Evolutionary conservation across 2,113 vertebrate genomes (phyloP), one percentile per base, ranked within the genome.

Genomic region (Etheostoma spectabile): DNA sequence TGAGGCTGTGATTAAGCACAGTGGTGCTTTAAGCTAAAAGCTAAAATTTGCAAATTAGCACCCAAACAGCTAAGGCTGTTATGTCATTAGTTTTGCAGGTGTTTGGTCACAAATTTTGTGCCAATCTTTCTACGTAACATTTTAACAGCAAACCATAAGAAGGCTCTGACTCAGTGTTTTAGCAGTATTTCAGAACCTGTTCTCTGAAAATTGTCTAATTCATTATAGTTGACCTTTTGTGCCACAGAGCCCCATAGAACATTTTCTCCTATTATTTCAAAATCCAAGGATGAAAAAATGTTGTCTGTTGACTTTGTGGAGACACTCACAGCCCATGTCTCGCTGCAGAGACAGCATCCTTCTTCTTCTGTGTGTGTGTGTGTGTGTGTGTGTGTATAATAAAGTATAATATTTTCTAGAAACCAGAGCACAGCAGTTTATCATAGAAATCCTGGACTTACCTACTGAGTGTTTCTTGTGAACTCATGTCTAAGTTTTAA

Each of bases 261-360:
- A 35, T 82, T 69, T 68, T 82, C 51, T 74, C 35, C 74, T 62
- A 6, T 63, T 51, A 74, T 74, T 77, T 81, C 51, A 35, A 69
- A 78, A 77, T 46, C 42, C 74, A 63, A 51, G 68, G 33, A 78
- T 74, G 62, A 69, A 63, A 59, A 67, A 45, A n/a, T n/a, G n/a
- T n/a, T 15, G 33, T 19, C 30, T 60, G 64, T 53, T 10, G 45
- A 61, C 24, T 66, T 67, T 67, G 38, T 77, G 38, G 18, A 79
- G 19, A 71, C 56, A 7, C 48, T 51, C 46, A 6, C 27, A 62
- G 57, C 18, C 70, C 60, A 8, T 62, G 30, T 38, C 53, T 48
- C 22, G 15, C 46, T 2, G 56, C 71, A 55, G 3, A 74, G 45
- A 61, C 6, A 46, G 49, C 19, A 27, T 59, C 60, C 64, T 10